A percentile compares a stretch with the other conserved stretches of the same genome.
Conservation (phyloP, 2,113 vertebrate species). For the Pteropus alecto region DNA sequence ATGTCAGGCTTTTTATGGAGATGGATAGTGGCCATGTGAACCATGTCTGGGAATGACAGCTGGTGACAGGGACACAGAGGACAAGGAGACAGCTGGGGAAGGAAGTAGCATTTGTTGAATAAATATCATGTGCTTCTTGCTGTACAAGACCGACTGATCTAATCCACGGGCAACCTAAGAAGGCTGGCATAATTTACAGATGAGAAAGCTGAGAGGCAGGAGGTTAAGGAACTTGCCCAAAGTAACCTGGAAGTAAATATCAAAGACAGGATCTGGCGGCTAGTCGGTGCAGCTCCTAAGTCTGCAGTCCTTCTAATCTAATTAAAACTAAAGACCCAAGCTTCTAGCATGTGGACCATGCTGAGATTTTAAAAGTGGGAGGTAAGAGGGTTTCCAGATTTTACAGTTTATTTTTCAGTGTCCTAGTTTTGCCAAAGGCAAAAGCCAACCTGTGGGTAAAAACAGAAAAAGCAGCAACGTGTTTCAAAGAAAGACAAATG, state of each 20-base stretch:
- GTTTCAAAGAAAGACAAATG: neutral
- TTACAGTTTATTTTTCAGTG: neutral
- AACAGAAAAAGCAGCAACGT: neutral
- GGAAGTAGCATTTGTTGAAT: slow-evolving; percentile 19
- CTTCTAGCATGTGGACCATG: neutral
- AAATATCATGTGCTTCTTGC: slow-evolving; percentile 13
- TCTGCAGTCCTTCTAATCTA: neutral
- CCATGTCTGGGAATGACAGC: slow-evolving; percentile 48
- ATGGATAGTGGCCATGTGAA: neutral
- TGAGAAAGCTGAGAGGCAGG: neutral
- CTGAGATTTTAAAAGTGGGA: neutral
- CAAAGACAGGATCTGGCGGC: neutral
- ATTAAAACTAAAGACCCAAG: neutral
- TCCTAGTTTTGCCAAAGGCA: neutral
- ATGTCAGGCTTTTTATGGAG: neutral
- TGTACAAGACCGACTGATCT: neutral
- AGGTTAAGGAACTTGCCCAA: neutral
- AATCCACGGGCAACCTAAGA: neutral
- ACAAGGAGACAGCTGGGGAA: slow-evolving; percentile 52
- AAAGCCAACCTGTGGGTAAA: neutral
- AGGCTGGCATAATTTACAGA: neutral
- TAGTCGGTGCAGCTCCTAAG: neutral
- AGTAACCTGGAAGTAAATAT: neutral
- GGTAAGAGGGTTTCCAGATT: neutral
- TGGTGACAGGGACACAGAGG: neutral